phyloP scores from a whole-genome alignment of 2,888 invertebrate species.

The Drosophila lutescens region DNA sequence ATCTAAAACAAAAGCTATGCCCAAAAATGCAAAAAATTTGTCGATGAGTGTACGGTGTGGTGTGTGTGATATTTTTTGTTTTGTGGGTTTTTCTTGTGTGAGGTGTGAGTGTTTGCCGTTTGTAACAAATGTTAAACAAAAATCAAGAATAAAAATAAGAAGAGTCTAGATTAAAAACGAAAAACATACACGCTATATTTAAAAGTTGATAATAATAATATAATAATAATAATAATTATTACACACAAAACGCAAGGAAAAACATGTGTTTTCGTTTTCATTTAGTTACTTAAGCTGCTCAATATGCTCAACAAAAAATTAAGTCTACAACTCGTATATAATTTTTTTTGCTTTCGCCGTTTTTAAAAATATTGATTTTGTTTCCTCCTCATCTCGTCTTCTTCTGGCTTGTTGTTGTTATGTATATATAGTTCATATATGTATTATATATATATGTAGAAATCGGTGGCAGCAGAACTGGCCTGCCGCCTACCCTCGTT shows the following conservation, averaged over 20 bases:
- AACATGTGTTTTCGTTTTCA: slow-evolving; percentile 38
- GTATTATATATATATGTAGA: slow-evolving; percentile 14
- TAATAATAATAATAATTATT: slow-evolving; percentile 60
- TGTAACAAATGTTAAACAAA: slow-evolving; percentile 34
- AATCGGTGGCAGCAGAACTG: slow-evolving; percentile 11
- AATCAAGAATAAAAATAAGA: slow-evolving; percentile 46
- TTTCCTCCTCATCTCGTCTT: slow-evolving; percentile 9
- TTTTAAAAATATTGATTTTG: slow-evolving; percentile 19
- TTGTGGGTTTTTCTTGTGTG: slow-evolving; percentile 2
- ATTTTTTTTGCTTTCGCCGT: slow-evolving; percentile 38
- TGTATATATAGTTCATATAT: slow-evolving; percentile 17
- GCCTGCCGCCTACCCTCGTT: slow-evolving; percentile 36
- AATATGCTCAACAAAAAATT: slow-evolving; percentile 50
- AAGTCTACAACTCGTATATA: slow-evolving; percentile 54
- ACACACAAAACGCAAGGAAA: slow-evolving; percentile 56
- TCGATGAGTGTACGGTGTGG: slow-evolving; percentile 15
- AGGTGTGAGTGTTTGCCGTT: slow-evolving; percentile 29
- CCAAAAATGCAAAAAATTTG: slow-evolving; percentile 33
- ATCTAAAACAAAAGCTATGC: slow-evolving; percentile 37
- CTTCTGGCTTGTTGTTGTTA: slow-evolving; percentile 9
- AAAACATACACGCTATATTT: slow-evolving; percentile 61
- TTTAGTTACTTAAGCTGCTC: slow-evolving; percentile 38
- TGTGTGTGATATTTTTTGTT: not conserved
- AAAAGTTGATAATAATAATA: slow-evolving; percentile 59
- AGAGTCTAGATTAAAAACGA: slow-evolving; percentile 51